Evolutionary conservation across 1,140 invertebrate species (phyloP), one percentile per base, ranked within the genome.

Genomic region (Alviniconcha marisindica): DNA sequence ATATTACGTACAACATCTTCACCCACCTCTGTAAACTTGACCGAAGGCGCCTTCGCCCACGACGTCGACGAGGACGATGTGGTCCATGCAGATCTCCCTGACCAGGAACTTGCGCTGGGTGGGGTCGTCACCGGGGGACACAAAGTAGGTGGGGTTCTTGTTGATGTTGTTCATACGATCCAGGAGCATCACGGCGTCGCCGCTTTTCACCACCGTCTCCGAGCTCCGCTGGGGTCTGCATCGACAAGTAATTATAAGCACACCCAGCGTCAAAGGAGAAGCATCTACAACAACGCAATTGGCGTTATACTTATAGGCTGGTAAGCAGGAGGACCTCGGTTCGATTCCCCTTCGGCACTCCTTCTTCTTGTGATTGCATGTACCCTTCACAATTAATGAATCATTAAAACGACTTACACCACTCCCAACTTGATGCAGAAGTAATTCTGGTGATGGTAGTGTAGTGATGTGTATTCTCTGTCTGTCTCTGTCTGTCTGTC

Each of bases 11-110:
- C n/a, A 24, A 21, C 56, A 21, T 10, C 10, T 33, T 18, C 10
- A 69, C 88, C 91, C 93, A 97, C 96, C 96, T 96, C 96, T 97
- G 89, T 95, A 97, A 51, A 98, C 97, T 94, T 97, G 97, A n/a
- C 97, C 97, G 90, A 97, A 98, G 89, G 96, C 97, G 1, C 97
- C 97, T 93, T 98, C 97, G 0, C 97, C 97, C 69, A 98, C 96
- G 87, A 97, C 96, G 85, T 96, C 95, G 0, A 96, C 86, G 89
- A 97, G 96, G 3, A 93, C 93, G 18, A 98, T 92, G 1, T 94
- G 94, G 66, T 96, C 95, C 93, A 66, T 93, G 90, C 87, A 87
- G 76, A 93, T 90, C 69, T 89, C 88, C 14, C 83, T 87, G 18
- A 89, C 79, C 24, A 78, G 44, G 44, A 84, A 79, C 36, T 88